Percentiles rank a stretch among this genome's conserved stretches.
These are phyloP conservation scores for Diploptera punctata DNA, from an alignment of 2,888 invertebrate genomes.

Conservation along the genomic window DNA sequence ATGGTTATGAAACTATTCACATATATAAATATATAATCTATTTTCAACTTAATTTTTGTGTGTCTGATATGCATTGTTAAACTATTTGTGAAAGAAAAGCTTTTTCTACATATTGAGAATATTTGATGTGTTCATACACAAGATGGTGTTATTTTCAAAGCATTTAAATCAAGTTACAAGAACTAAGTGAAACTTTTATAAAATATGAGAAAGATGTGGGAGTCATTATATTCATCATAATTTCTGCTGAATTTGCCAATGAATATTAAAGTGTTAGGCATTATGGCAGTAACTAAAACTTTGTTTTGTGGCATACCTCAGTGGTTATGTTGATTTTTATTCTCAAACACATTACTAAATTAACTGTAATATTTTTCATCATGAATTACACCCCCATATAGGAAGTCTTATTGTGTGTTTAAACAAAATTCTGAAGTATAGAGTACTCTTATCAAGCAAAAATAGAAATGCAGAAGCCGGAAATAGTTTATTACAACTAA, in stretches of 20 bases:
- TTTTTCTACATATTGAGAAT: slow-evolving; percentile 10
- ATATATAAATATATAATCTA: slow-evolving; percentile 31
- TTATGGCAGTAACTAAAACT: background rate
- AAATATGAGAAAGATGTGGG: background rate
- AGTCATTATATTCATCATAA: background rate
- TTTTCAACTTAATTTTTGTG: slow-evolving; percentile 34
- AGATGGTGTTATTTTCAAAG: slow-evolving; percentile 36
- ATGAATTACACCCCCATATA: no score
- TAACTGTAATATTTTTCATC: no score
- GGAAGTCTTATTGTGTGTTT: no score
- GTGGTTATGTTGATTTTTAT: no score
- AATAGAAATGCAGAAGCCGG: no score
- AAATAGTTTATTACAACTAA: no score
- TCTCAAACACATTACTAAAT: no score
- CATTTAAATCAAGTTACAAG: slow-evolving; percentile 33
- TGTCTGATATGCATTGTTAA: slow-evolving; percentile 27
- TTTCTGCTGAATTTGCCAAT: background rate
- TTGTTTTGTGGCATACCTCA: no score
- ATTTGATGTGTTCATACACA: slow-evolving; percentile 4
- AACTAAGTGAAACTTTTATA: slow-evolving; percentile 15
- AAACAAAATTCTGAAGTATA: no score
- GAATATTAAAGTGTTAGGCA: background rate
- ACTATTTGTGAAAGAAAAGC: slow-evolving; percentile 22
- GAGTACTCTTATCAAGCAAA: no score
- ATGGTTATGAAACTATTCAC: background rate